Base-by-base conservation (phyloP, 2,113 vertebrate species). In the Brachirus orientalis region DNA sequence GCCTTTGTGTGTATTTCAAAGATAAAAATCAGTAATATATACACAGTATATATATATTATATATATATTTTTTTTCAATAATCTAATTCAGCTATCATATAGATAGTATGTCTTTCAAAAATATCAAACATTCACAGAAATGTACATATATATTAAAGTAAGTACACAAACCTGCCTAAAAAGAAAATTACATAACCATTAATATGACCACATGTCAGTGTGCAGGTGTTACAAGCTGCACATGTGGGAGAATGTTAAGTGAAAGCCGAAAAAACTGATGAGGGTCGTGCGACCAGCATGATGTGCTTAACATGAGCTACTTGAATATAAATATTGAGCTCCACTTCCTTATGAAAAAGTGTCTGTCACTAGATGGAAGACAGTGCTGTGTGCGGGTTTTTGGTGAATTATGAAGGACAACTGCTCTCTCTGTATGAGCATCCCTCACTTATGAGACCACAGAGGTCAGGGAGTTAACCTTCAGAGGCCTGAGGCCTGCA, bases 391-490 rank as follows among this genome's bases (percentile, higher is more conserved):
- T 2, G 8, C 68, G 43, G 14, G n/a, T 11, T 28, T 64, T 17
- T 11, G 45, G 33, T 37, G 6, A 8, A 11, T 35, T 37, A 9
- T n/a, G 53, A 4, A 45, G 20, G 17, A 35, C 13, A 63, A 52
- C 74, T 53, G 37, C 33, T 44, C 45, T 35, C 88, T 91, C 69
- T 72, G 3, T 28, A 81, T 90, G 71, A 48, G 52, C 17, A 52
- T 13, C 58, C 59, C 57, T 65, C 55, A 57, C 63, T 58, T 54
- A 40, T 58, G 18, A 80, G 37, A 62, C 45, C 54, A 18, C 75
- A 66, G 83, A 86, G 88, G 83, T 68, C 64, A 74, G 40, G 68
- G 52, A 76, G 63, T 83, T 90, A 75, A 88, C 88, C 88, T 91
- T 88, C 87, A 88, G 75, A 80, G 82, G 80, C 85, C 85, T 48